Conservation (phyloP, 1,140 invertebrate genomes). For the Coelopa frigida region DNA sequence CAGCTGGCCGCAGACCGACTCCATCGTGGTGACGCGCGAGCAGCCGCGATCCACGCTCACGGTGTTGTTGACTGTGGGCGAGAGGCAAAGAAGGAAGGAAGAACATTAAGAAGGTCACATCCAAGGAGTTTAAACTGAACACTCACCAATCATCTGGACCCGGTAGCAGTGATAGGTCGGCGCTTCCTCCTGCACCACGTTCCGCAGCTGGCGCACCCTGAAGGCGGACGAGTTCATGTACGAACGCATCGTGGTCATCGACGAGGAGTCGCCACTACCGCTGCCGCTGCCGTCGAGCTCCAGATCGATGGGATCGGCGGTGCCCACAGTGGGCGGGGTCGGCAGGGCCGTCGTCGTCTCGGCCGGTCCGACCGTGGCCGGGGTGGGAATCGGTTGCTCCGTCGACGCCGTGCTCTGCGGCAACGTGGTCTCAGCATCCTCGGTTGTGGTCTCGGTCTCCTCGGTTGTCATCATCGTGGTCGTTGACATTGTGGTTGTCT, state of each 20-base stretch:
- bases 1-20: conserved; percentile 25
- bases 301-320: neutral
- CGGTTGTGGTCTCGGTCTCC: neutral
- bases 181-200: conserved; percentile 16
- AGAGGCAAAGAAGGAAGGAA: conserved; percentile 5
- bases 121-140: neutral
- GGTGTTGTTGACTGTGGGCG: conserved; percentile 19
- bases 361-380: conserved; percentile 25
- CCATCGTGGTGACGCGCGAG: conserved; percentile 22
- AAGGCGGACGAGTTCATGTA: neutral
- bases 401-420: no score
- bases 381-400: conserved; percentile 21
- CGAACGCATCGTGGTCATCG: neutral
- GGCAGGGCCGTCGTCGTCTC: conserved; percentile 26
- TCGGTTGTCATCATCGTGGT: neutral
- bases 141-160: conserved; percentile 20
- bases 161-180: conserved; percentile 35
- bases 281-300: neutral
- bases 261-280: neutral
- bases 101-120: neutral
- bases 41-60: conserved; percentile 26
- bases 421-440: neutral
- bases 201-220: conserved; percentile 16
- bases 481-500: conserved; percentile 2
- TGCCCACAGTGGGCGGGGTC: conserved; percentile 25